A percentile compares a stretch with the other conserved stretches of the same genome.
These are phyloP conservation scores for Danionella cerebrum DNA, from an alignment of 2,113 vertebrate genomes.

Conservation along the genomic window DNA sequence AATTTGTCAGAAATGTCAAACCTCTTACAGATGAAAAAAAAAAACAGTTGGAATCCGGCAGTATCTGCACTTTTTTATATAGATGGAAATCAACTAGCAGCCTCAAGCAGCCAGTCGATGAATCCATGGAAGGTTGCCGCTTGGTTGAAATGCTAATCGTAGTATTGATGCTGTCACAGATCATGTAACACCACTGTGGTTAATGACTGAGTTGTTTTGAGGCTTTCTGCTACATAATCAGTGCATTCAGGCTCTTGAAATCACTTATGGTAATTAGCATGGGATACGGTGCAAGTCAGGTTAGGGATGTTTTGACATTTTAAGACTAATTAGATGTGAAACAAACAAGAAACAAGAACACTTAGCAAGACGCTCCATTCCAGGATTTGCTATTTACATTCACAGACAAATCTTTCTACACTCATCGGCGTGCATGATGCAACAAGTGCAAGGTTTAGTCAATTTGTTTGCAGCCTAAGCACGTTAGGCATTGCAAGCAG, in stretches of 20 bases:
- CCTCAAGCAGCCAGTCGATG: too few relatives aligned
- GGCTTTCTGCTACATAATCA: conserved; percentile 24
- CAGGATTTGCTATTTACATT: conserved; percentile 1
- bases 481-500: conserved; percentile 42
- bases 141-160: conserved; percentile 13
- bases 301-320: conserved; percentile 35
- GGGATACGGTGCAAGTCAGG: conserved; percentile 14
- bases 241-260: conserved; percentile 29
- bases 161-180: neutral
- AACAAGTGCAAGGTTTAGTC: conserved; percentile 40
- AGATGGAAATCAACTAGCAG: too few relatives aligned
- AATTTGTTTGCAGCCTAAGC: conserved; percentile 46
- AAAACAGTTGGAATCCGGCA: too few relatives aligned
- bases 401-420: conserved; percentile 11
- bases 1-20: too few relatives aligned
- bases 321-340: conserved; percentile 32
- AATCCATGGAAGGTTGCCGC: too few relatives aligned
- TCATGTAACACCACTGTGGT: neutral
- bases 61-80: too few relatives aligned
- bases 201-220: conserved; percentile 13
- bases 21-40: too few relatives aligned
- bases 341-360: conserved; percentile 21
- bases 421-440: conserved; percentile 17
- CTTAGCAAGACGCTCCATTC: neutral
- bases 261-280: conserved; percentile 30